Evolutionary conservation across 2,797 vertebrate species (phyloP), one percentile per base, ranked within the genome.

Genomic region (Chrosomus eos): DNA sequence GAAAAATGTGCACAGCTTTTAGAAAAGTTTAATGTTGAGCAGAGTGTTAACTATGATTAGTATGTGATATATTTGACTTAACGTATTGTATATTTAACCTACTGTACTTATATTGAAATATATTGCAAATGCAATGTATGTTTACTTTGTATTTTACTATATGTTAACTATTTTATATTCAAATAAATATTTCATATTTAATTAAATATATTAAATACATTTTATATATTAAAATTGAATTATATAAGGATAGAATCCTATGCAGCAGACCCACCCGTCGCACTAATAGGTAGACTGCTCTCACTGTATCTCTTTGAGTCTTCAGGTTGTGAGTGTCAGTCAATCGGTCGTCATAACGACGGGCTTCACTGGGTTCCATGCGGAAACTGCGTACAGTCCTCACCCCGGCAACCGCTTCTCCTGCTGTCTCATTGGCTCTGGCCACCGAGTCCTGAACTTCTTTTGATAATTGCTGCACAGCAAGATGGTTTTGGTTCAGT

Each of bases 371-470:
- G 1, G 43, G 43, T 40, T 40, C 40, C 40, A 40, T 40, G 40
- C 9, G 94, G 68, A 97, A 97, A 76, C 97, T 96, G 0, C 95
- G 93, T 9, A 97, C 94, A 0, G 94, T 95, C 8, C 89, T 93
- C 1, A 97, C 91, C 0, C 91, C 92, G 0, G 94, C 95, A 0
- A 97, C 91, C 0, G 92, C 92, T 83, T 97, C 97, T 0, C 88
- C 93, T 0, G 94, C 97, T 0, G 94, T 73, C n/a, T 96, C 95
- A 9, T 94, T 94, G 0, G 95, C 92, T 5, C 3, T 84, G 0
- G 97, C 96, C 67, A 95, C 82, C 0, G 94, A 93, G 60, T 96
- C 93, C 90, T 97, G 96, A 76, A 96, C 91, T 3, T 89, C 91
- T 85, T 72, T 78, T 0, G 90, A 93, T 45, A 97, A 68, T 2